phyloP scores from a whole-genome alignment of 2,888 invertebrate species.

The Yponomeuta evonymella region DNA sequence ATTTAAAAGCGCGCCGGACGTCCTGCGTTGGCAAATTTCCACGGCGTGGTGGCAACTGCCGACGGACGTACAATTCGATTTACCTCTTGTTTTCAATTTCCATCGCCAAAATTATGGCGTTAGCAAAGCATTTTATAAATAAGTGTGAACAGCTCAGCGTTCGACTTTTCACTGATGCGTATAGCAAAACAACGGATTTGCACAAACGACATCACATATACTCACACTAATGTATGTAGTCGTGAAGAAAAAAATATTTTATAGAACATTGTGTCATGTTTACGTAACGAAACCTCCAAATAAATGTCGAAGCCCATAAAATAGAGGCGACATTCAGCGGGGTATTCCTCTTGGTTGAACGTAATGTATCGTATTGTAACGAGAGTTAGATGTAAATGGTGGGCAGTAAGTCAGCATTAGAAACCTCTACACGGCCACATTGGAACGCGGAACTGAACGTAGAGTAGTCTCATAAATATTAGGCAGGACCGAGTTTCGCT shows the following conservation, averaged over 20 bases:
- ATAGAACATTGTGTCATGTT: not conserved
- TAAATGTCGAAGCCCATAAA: constrained; percentile 7
- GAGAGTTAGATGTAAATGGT: constrained; percentile 39
- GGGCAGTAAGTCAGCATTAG: constrained; percentile 29
- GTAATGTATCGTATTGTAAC: constrained; percentile 32
- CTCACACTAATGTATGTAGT: not conserved
- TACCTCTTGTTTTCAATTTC: constrained; percentile 31
- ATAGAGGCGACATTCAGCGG: constrained; percentile 22
- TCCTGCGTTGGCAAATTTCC: constrained; percentile 54
- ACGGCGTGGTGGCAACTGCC: constrained; percentile 35
- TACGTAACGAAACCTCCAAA: constrained; percentile 5
- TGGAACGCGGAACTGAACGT: not conserved
- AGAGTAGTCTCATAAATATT: not conserved
- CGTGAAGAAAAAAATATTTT: not conserved
- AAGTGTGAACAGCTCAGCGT: not conserved
- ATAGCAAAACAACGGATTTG: not conserved
- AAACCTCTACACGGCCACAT: constrained; percentile 17
- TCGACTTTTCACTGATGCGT: not conserved
- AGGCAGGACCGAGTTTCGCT: not conserved
- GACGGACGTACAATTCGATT: constrained; percentile 39
- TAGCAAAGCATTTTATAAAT: constrained; percentile 25
- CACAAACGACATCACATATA: not conserved
- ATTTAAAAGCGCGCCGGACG: constrained; percentile 55
- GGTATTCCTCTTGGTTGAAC: constrained; percentile 23
- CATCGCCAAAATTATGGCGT: constrained; percentile 25